These are phyloP conservation scores for Protosalanx chinensis DNA, from an alignment of 2,797 vertebrate species.

Conservation along the genomic window DNA sequence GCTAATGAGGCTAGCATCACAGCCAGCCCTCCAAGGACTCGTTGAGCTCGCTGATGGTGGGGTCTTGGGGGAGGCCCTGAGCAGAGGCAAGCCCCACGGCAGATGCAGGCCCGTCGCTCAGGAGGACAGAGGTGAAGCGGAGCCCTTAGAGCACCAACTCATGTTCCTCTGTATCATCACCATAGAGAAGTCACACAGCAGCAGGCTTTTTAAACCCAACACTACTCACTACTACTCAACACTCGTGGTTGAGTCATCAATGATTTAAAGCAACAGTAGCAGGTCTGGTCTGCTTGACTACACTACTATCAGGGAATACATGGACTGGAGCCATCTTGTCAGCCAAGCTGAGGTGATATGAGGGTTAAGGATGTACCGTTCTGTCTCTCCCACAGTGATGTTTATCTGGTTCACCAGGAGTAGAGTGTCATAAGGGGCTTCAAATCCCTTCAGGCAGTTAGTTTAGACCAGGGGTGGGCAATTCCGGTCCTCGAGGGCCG, in stretches of 20 bases:
- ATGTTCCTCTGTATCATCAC: background rate
- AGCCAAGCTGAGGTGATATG: background rate
- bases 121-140: slow-evolving; percentile 12
- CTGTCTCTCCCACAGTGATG: background rate
- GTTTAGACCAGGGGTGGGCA: too few species aligned
- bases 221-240: background rate
- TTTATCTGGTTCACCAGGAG: background rate
- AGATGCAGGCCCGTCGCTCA: background rate
- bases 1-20: background rate
- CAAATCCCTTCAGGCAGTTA: background rate
- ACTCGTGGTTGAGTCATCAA: background rate
- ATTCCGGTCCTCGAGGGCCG: too few species aligned
- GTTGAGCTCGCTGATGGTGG: background rate
- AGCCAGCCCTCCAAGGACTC: background rate
- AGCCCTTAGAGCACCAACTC: slow-evolving; percentile 39
- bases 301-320: too few species aligned
- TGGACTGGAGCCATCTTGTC: background rate
- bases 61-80: background rate
- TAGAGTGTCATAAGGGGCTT: slow-evolving; percentile 3
- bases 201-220: background rate
- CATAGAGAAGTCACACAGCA: background rate
- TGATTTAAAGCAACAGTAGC: slow-evolving; percentile 2
- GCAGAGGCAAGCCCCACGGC: too few species aligned
- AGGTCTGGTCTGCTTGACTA: background rate
- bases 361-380: background rate